Evolutionary conservation across 37 sponge, comb jelly and placozoan genomes (phyloP).

Genomic region (Spongia lamella): DNA sequence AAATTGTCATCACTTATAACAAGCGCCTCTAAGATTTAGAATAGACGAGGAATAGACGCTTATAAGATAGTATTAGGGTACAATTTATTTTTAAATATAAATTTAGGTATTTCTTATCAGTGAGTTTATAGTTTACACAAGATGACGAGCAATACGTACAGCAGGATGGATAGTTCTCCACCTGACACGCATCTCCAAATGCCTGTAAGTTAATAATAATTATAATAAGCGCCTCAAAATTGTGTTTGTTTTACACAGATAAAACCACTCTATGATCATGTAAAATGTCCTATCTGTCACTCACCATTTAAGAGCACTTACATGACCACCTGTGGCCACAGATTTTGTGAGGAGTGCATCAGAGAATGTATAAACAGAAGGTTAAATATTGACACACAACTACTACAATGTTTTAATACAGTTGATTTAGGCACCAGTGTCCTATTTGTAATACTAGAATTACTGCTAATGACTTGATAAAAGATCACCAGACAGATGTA

Average conservation of each 20-base stretch:
- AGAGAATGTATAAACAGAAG: conserved; percentile 63
- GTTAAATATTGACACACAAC: conserved; percentile 4
- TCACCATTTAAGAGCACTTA: conserved; percentile 20
- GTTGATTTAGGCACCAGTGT: conserved; percentile 68
- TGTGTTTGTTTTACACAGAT: conserved; percentile 30
- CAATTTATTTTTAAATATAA: too few relatives aligned
- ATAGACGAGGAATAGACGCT: too few relatives aligned
- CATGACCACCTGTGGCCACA: conserved; percentile 68
- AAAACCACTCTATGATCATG: conserved; percentile 43
- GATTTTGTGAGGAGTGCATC: conserved; percentile 71
- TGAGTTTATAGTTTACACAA: too few relatives aligned
- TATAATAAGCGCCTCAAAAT: conserved; percentile 25
- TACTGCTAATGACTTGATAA: conserved; percentile 20
- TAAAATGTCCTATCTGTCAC: conserved; percentile 63
- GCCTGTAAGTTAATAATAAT: too few relatives aligned
- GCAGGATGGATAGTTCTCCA: too few relatives aligned
- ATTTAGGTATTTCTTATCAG: too few relatives aligned
- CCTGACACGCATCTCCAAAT: too few relatives aligned
- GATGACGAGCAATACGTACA: too few relatives aligned
- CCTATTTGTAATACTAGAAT: conserved; percentile 42
- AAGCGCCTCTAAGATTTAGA: too few relatives aligned
- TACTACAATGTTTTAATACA: too few relatives aligned
- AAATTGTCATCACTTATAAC: too few relatives aligned
- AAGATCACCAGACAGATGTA: conserved; percentile 60
- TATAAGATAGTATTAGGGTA: too few relatives aligned